These are phyloP conservation scores for Gila orcuttii DNA, from an alignment of 2,113 vertebrate species.

Conservation along the genomic window DNA sequence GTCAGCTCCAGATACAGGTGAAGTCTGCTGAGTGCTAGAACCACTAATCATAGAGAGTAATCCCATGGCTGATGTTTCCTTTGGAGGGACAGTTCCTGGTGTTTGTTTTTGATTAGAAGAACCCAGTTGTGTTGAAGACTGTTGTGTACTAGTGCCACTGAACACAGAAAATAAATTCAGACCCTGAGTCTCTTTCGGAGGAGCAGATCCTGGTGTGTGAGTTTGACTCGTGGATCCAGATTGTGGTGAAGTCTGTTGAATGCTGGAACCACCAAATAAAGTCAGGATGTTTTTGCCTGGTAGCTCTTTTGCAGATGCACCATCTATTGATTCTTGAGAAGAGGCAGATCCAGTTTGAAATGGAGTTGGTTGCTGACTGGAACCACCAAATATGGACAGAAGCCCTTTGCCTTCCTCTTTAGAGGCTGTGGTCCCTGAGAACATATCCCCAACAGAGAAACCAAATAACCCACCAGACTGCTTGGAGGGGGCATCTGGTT, in stretches of 20 bases:
- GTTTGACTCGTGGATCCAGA: slow-evolving; percentile 43
- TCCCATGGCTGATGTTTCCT: slow-evolving; percentile 66
- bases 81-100: slow-evolving; percentile 51
- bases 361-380: slow-evolving; percentile 59
- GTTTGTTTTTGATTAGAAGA: slow-evolving; percentile 9
- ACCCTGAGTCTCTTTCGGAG: slow-evolving; percentile 64
- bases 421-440: slow-evolving; percentile 63
- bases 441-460: slow-evolving; percentile 79
- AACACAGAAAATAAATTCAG: slow-evolving; percentile 55
- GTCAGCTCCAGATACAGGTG: background rate
- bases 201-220: slow-evolving; percentile 13
- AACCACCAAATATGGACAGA: slow-evolving; percentile 70
- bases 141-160: slow-evolving; percentile 23
- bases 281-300: slow-evolving; percentile 70
- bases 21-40: slow-evolving; percentile 10
- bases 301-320: slow-evolving; percentile 64
- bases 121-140: slow-evolving; percentile 29
- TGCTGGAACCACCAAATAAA: slow-evolving; percentile 66
- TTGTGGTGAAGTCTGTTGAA: slow-evolving; percentile 60
- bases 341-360: slow-evolving; percentile 56
- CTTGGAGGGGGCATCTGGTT: slow-evolving; percentile 69
- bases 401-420: slow-evolving; percentile 72
- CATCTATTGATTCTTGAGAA: background rate
- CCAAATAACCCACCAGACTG: slow-evolving; percentile 73
- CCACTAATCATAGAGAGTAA: slow-evolving; percentile 29